A percentile compares a stretch with the other conserved stretches of the same genome.
phyloP scores from a whole-genome alignment of 2,113 vertebrate genomes.

The Podilymbus podiceps region DNA sequence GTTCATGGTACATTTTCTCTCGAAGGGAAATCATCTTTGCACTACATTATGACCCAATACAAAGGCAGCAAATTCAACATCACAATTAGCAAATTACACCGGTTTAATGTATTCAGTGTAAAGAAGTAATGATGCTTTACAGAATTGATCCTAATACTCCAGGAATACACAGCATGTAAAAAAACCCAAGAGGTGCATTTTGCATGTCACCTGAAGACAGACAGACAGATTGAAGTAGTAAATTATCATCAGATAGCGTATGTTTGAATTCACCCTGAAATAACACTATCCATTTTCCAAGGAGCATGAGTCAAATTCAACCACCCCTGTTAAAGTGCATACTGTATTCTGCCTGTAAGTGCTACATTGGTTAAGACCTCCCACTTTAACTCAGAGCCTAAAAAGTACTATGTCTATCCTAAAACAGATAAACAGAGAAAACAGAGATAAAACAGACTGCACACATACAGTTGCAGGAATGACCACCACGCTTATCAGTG shows the following conservation, averaged over 20 bases:
- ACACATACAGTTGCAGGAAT: not conserved
- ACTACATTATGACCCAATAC: not conserved
- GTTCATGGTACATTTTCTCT: not conserved
- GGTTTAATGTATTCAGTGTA: not conserved
- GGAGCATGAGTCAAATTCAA: not conserved
- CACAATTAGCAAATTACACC: not conserved
- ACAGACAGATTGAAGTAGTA: not conserved
- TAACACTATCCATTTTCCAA: not conserved
- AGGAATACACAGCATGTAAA: not conserved
- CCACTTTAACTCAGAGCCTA: not conserved
- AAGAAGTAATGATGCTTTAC: not conserved
- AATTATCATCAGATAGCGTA: not conserved
- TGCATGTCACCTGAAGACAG: not conserved
- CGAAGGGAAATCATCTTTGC: not conserved
- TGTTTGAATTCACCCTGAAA: not conserved
- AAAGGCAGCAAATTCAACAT: not conserved
- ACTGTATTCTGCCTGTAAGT: rapidly evolving
- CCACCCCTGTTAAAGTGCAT: not conserved
- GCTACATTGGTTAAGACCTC: not conserved
- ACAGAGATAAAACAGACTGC: not conserved
- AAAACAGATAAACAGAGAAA: not conserved
- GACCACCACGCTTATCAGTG: not conserved
- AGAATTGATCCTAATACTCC: not conserved
- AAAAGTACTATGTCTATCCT: not conserved
- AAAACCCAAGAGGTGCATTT: not conserved